Evolutionary conservation across 2,797 vertebrate genomes (phyloP), one percentile per base, ranked within the genome.

Genomic region (Xiphophorus birchmanni): DNA sequence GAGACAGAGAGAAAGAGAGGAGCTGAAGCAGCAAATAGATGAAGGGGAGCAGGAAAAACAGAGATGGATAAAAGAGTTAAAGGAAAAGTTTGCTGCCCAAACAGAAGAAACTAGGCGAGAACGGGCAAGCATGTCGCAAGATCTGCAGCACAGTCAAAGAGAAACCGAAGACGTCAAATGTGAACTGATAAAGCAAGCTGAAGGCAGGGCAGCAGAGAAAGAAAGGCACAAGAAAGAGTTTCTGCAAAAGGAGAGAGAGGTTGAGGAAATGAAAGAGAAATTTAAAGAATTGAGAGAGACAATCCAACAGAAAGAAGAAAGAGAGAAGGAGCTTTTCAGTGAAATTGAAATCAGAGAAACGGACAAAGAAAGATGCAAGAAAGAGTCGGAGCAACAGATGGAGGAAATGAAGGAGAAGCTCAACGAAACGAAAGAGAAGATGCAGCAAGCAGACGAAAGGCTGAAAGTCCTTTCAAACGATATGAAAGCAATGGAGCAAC

Each of bases 151-250:
- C 58, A 81, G 12, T 29, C 84, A 88, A 2, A 44, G 12, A 13
- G 26, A 78, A 26, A 80, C 65, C 1, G 86, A 88, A 15, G 86
- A 87, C n/a, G 29, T 92, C 40, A 87, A 80, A 69, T 21, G 2
- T 47, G 75, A 52, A 0, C 83, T 87, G 4, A 0, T 32, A 2
- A 3, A 40, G 1, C 81, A 88, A 65, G 73, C 77, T 0, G 48
- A 84, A 45, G 73, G 74, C 0, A 76, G 29, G 48, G 56, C 65
- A 40, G 76, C 63, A 26, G 74, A 83, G 15, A 58, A 40, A 8
- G 45, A 47, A 8, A 67, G n/a, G 37, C 58, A 26, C 32, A 35
- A 48, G 56, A 56, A 48, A 35, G 52, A 52, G 13, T 50, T 76
- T 47, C 60, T 84, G 63, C 48, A 81, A 45, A 73, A 73, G 35